These are phyloP conservation scores for Cuniculus paca DNA, from an alignment of 2,797 vertebrate species.

Conservation along the genomic window DNA sequence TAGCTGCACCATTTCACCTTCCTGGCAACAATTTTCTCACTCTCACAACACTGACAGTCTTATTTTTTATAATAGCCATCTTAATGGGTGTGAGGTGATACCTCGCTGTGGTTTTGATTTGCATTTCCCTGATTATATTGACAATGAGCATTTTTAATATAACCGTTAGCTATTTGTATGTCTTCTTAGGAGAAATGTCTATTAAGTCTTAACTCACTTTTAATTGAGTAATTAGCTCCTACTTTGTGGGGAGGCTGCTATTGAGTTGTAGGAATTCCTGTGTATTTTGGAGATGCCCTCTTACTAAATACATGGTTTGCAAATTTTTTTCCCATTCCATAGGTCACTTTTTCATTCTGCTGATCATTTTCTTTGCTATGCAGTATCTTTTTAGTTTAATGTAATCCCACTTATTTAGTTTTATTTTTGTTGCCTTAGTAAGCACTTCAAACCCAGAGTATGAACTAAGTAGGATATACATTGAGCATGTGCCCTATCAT, in stretches of 20 bases:
- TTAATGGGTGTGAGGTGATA: not conserved
- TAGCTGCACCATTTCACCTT: not conserved
- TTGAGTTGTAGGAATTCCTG: not conserved
- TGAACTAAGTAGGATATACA: not conserved
- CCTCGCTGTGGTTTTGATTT: not conserved
- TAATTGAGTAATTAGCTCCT: not conserved
- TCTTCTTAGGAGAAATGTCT: not conserved
- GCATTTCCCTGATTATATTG: not conserved
- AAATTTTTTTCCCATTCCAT: not conserved
- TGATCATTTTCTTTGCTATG: not conserved
- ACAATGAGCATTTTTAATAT: not conserved
- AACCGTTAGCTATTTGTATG: not conserved
- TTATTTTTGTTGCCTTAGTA: not conserved
- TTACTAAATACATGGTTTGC: not conserved
- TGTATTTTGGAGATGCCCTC: not conserved
- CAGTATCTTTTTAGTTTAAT: not conserved
- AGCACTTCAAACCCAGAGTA: not conserved
- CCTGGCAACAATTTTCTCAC: not conserved
- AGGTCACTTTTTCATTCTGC: not conserved
- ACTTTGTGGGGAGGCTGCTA: not conserved
- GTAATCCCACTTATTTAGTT: not conserved
- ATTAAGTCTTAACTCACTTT: not conserved
- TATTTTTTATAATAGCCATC: not conserved
- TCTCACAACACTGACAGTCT: not conserved
- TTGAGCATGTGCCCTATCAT: rapidly evolving